These are phyloP conservation scores for Charanyca ferruginea DNA, from an alignment of 2,888 invertebrate genomes.

Conservation along the genomic window DNA sequence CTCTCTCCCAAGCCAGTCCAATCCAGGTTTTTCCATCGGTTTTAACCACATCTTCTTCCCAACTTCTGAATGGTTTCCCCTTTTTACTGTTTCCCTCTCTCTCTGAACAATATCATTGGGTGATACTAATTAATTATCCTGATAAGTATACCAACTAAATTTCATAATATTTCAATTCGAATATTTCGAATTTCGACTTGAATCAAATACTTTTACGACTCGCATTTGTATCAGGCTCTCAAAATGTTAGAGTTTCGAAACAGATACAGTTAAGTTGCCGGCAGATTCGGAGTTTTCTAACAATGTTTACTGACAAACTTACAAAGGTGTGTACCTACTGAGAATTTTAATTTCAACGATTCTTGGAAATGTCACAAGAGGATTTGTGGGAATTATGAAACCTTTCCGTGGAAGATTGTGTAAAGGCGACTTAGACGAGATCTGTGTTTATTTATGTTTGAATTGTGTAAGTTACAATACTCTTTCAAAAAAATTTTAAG, in stretches of 20 bases:
- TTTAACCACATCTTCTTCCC: too few relatives aligned
- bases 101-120: too few relatives aligned
- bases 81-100: too few relatives aligned
- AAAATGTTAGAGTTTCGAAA: conserved; percentile 54
- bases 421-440: conserved; percentile 1
- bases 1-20: too few relatives aligned
- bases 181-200: too few relatives aligned
- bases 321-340: conserved; percentile 48
- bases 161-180: too few relatives aligned
- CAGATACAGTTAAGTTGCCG: conserved; percentile 60
- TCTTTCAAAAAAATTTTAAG: too few relatives aligned
- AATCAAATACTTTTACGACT: not conserved
- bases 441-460: not conserved
- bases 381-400: conserved; percentile 23
- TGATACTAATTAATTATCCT: too few relatives aligned
- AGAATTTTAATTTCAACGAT: conserved; percentile 59
- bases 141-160: too few relatives aligned
- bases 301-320: conserved; percentile 64
- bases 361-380: conserved; percentile 47
- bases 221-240: not conserved
- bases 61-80: too few relatives aligned
- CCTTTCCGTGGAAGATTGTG: conserved; percentile 24
- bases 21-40: too few relatives aligned
- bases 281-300: conserved; percentile 55
- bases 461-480: too few relatives aligned